Evolutionary conservation across 2,888 invertebrate genomes (phyloP).

Genomic region (Holacanthella duospinosa): DNA sequence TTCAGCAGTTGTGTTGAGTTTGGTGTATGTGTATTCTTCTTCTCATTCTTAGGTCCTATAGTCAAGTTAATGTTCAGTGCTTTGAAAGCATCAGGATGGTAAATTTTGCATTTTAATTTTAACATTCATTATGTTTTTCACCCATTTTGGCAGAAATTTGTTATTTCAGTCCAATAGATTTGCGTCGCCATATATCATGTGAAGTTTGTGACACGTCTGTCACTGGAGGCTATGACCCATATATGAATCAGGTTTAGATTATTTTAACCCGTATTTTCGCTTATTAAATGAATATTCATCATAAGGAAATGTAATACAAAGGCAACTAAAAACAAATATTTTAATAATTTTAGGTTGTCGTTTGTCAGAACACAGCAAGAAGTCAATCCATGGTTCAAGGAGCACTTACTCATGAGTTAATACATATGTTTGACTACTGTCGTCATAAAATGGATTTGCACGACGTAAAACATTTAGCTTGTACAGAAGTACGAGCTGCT

Average conservation of each 20-base stretch:
- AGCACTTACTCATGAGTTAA: slow-evolving; percentile 80
- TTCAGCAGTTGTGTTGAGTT: neutral
- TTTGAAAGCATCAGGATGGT: slow-evolving; percentile 68
- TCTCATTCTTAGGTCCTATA: slow-evolving; percentile 52
- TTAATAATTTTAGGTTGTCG: slow-evolving; percentile 56
- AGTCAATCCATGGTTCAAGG: slow-evolving; percentile 61
- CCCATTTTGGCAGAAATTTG: slow-evolving; percentile 4
- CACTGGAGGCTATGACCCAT: slow-evolving; percentile 82
- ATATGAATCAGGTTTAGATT: slow-evolving; percentile 58
- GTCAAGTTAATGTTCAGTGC: slow-evolving; percentile 78
- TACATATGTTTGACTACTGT: slow-evolving; percentile 94
- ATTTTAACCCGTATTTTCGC: too few species aligned
- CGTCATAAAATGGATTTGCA: slow-evolving; percentile 75
- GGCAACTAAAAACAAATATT: neutral
- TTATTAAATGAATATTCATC: too few species aligned
- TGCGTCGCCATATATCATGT: slow-evolving; percentile 79
- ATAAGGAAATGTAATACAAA: neutral
- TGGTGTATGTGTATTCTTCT: neutral
- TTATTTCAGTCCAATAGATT: slow-evolving; percentile 62
- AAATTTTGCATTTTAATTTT: slow-evolving; percentile 39
- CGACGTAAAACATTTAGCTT: slow-evolving; percentile 83
- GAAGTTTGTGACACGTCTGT: slow-evolving; percentile 75
- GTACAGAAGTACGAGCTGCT: slow-evolving; percentile 89
- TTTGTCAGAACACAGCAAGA: slow-evolving; percentile 76
- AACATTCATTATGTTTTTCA: too few species aligned